Base-by-base conservation (phyloP, 2,888 invertebrate genomes). In the Habroteleia sp. region DNA sequence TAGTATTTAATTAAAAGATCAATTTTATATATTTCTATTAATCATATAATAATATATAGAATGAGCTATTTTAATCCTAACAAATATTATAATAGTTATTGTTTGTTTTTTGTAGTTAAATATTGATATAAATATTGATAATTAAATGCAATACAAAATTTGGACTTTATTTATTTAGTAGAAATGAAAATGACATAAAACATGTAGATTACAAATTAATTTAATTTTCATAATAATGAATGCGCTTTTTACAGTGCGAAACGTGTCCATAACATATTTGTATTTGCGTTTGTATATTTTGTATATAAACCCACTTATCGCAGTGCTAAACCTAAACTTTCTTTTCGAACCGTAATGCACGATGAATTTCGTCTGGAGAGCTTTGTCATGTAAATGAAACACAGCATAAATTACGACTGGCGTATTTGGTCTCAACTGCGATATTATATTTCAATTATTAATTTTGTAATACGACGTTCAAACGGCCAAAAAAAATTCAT, bases 331-430 rank as follows among this genome's bases (percentile, higher is more conserved):
- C 35, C 14, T 44, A 58, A 58, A 58, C 58, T 60, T 56, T 56
- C 56, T 56, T 56, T 42, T 31, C 20, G 13, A 56, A 16, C 31
- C 5, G n/a, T 13, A 16, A 20, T 14, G 41, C 13, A 41, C 58
- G 8, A 33, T 42, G 33, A 58, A 58, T 56, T 42, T 58, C 16
- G 44, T 33, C 35, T n/a, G 23, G 17, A 31, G 11, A 11, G 42
- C 14, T 44, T 58, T 44, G 58, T 58, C 25, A 33, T 58, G 33
- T 35, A 41, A 58, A 58, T 58, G 44, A 33, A 44, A 58, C 44
- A 35, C 25, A 10, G 35, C 27, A 42, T 56, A 56, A 56, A 56
- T 56, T 31, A 42, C 42, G 13, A 11, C 41, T 29, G 11, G n/a
- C 20, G 16, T 29, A 29, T 46, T 29, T 16, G 23, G 8, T 5